phyloP scores from a whole-genome alignment of 2,888 invertebrate genomes.

The Sceliomorpha sp. region DNA sequence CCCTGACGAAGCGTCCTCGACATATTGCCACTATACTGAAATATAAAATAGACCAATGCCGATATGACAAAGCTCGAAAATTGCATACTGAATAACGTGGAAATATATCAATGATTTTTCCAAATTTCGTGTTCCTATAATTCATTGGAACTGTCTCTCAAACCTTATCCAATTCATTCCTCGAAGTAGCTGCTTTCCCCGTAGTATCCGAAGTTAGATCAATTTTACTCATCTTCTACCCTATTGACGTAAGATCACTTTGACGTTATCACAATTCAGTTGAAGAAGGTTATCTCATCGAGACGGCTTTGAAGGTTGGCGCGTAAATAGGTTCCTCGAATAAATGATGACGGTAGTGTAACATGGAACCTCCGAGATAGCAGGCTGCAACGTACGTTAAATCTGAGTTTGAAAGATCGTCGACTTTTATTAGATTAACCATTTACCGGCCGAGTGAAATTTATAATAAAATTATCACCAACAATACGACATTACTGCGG shows the following conservation, averaged over 20 bases:
- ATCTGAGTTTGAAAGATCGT: conserved; percentile 38
- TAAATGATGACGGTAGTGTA: conserved; percentile 67
- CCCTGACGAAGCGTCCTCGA: too few species aligned
- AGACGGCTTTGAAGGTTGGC: conserved; percentile 70
- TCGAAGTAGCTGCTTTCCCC: conserved; percentile 20
- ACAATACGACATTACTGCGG: neutral
- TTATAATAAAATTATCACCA: conserved; percentile 11
- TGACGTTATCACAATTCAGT: conserved; percentile 71
- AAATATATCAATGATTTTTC: too few species aligned
- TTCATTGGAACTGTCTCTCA: too few species aligned
- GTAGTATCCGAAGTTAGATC: conserved; percentile 26
- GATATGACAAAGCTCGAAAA: too few species aligned
- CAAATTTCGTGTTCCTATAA: too few species aligned
- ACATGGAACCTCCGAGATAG: conserved; percentile 13
- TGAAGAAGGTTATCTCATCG: conserved; percentile 70
- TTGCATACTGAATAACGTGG: too few species aligned
- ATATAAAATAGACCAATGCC: too few species aligned
- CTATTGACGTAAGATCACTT: conserved; percentile 61
- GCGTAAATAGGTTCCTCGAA: conserved; percentile 72
- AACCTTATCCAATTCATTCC: conserved; percentile 30
- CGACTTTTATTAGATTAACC: conserved; percentile 22
- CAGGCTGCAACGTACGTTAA: conserved; percentile 19
- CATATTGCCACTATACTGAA: too few species aligned
- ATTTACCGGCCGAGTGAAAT: conserved; percentile 17
- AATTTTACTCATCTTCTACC: conserved; percentile 34